Evolutionary conservation across 2,797 vertebrate genomes (phyloP), one percentile per base, ranked within the genome.

Genomic region (Coendou prehensilis): DNA sequence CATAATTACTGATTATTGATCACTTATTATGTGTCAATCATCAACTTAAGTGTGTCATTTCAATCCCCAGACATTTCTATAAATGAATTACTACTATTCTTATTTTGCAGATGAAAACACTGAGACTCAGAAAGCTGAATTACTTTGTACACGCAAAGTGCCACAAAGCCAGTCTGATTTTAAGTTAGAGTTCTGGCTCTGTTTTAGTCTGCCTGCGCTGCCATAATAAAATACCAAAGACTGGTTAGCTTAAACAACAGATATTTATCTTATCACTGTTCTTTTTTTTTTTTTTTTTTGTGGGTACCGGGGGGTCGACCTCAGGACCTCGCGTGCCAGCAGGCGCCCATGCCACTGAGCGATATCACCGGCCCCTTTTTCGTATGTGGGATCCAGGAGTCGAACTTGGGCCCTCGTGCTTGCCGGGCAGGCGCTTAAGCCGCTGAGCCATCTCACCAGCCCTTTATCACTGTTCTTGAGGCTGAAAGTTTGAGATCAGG

Each of bases 61-160:
- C 79, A 89, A 92, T 80, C 41, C 11, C 95, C 83, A 76, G 52
- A 41, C 8, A 89, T n/a, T 75, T 56, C 9, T 67, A 61, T 59
- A 56, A 93, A 28, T 4, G 10, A 64, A 71, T 81, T 45, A 33
- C 6, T 75, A 45, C 64, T 61, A 50, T 28, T 76, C 67, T 82
- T 47, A 78, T 28, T 81, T 78, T 82, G 33, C 20, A 69, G 52
- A 86, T 71, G 47, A 57, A 71, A 71, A 88, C 56, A 37, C 11
- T 63, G 37, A 89, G 22, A 37, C 26, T 82, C 37, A 57, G 45
- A 91, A 17, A 56, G 11, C 1, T 37, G 37, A 87, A 92, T 8
- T 22, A 54, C 50, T 15, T 87, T 54, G 15, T 20, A 50, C 63
- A 22, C 23, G 45, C 59, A 47, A 50, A 56, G 20, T 82, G 45